These are phyloP conservation scores for Amphiduros pacificus DNA, from an alignment of 2,888 invertebrate species.

Conservation along the genomic window DNA sequence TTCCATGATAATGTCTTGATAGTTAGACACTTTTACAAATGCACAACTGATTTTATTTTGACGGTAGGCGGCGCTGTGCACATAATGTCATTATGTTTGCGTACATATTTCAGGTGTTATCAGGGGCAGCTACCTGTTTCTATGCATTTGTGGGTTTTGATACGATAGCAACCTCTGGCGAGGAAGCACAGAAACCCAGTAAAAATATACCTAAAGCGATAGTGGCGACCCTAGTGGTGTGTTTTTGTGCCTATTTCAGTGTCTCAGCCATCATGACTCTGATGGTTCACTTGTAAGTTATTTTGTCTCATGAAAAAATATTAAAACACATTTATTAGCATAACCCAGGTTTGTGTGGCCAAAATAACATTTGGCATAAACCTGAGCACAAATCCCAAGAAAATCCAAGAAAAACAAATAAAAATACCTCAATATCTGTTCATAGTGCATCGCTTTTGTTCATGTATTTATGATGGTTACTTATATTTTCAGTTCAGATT, in stretches of 20 bases:
- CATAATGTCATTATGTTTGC: background rate
- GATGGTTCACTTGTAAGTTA: conserved; percentile 40
- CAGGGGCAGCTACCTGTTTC: conserved; percentile 32
- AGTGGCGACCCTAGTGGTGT: conserved; percentile 32
- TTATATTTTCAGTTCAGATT: conserved; percentile 24
- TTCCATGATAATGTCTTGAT: too few relatives aligned
- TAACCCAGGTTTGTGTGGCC: too few relatives aligned
- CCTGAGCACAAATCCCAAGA: too few relatives aligned
- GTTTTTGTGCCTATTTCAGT: conserved; percentile 48
- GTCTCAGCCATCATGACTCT: conserved; percentile 47
- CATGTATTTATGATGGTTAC: too few relatives aligned
- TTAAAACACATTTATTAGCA: too few relatives aligned
- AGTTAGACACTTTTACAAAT: background rate
- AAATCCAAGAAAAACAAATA: too few relatives aligned
- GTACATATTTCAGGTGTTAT: conserved; percentile 20
- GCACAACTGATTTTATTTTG: background rate
- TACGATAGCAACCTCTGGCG: conserved; percentile 30
- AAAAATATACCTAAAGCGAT: conserved; percentile 29
- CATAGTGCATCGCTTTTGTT: too few relatives aligned
- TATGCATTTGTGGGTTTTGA: conserved; percentile 32
- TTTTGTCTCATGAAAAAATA: too few relatives aligned
- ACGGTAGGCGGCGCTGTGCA: background rate
- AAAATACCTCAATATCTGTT: too few relatives aligned
- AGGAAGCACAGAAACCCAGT: conserved; percentile 28
- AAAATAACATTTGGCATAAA: too few relatives aligned